Evolutionary conservation across 2,113 vertebrate genomes (phyloP), one percentile per base, ranked within the genome.

Genomic region (Poecilia latipinna): DNA sequence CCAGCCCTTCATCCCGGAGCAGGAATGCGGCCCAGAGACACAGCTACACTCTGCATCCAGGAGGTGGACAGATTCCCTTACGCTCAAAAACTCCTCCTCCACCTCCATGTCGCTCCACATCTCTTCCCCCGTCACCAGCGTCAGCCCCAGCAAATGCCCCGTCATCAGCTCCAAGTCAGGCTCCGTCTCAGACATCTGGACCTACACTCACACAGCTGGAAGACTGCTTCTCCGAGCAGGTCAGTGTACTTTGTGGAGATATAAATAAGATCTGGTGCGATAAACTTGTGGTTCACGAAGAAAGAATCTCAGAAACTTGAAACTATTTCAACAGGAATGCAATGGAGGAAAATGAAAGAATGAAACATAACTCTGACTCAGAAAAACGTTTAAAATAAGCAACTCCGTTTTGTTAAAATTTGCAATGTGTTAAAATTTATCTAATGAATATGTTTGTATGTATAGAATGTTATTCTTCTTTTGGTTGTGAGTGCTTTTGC

Each of bases 151-250:
- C 65, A 15, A 31, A 75, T 12, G 28, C 78, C 32, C 35, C 78
- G 1, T 42, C 65, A 15, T 62, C 82, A 15, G 70, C 12, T 31
- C 51, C 73, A 0, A 70, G n/a, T 37, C 51, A 79, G 12, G 71
- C 64, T 8, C 71, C 78, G 17, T 66, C 85, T 67, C 87, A 81
- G 51, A 69, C 74, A 4, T 78, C 91, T 2, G 89, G 80, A 72
- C 82, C 87, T 28, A 86, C 97, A 0, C 95, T 99, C 80, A 98
- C 97, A 0, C 96, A 99, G 90, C 93, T 99, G 73, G 98, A 99
- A 92, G 98, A 99, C 94, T 98, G 97, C 82, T 99, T 99, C 94
- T 97, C 96, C 0, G 98, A 99, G 77, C 98, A 99, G 93, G 98
- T 99, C 69, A 85, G 90, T 24, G 67, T 44, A 44, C 44, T 28